A percentile compares a stretch with the other conserved stretches of the same genome.
Conservation (phyloP, 2,797 vertebrate genomes). For the Lepilemur ruficaudatus region DNA sequence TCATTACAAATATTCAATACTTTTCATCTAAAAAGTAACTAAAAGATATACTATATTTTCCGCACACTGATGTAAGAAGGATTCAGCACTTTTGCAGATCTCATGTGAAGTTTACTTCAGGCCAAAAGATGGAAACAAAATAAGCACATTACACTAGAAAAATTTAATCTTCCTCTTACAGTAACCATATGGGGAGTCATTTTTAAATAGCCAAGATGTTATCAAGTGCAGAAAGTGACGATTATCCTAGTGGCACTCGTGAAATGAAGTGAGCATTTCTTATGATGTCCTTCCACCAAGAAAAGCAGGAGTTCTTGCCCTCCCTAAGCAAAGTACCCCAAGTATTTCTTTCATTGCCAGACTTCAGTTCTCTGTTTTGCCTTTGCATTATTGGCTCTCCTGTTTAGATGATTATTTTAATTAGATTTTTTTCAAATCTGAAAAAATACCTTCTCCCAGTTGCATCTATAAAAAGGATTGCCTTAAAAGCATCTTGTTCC, state of each 20-base stretch:
- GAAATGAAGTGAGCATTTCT: not conserved
- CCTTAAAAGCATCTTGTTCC: slow-evolving; percentile 37
- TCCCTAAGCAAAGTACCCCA: not conserved
- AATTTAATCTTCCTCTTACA: not conserved
- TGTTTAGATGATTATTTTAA: not conserved
- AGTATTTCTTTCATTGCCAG: not conserved
- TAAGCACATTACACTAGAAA: not conserved
- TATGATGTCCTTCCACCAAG: not conserved
- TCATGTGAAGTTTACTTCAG: not conserved
- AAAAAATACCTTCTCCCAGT: not conserved
- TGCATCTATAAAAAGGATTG: slow-evolving; percentile 33
- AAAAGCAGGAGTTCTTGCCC: not conserved
- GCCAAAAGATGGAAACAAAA: not conserved
- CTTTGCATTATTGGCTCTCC: not conserved
- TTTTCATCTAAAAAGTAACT: slow-evolving; percentile 5
- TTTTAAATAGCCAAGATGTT: slow-evolving; percentile 3
- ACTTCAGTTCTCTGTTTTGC: not conserved
- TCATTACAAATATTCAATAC: not conserved
- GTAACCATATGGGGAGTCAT: not conserved
- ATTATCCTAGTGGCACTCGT: not conserved
- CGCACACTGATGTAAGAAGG: not conserved
- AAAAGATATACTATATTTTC: not conserved
- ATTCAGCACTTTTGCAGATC: not conserved
- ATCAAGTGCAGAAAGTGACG: not conserved
- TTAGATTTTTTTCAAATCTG: not conserved